Evolutionary conservation across 2,888 invertebrate genomes (phyloP).

Genomic region (Idaea straminata): DNA sequence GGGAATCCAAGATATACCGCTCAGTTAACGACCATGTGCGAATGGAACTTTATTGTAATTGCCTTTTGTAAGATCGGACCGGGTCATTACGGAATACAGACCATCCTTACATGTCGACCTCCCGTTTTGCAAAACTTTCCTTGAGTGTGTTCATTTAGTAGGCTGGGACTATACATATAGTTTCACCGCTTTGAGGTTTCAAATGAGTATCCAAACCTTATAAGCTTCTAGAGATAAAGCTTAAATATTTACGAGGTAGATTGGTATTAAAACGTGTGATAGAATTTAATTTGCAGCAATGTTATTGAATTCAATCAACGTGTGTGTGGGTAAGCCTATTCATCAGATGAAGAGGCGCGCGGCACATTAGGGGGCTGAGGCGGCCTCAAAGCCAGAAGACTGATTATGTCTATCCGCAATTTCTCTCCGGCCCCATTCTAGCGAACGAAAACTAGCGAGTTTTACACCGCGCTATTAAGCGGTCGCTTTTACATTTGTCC

Average conservation of each 20-base stretch:
- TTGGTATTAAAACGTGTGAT: constrained; percentile 22
- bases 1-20: constrained; percentile 75
- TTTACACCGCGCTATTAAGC: constrained; percentile 80
- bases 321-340: constrained; percentile 66
- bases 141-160: constrained; percentile 48
- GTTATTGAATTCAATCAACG: constrained; percentile 51
- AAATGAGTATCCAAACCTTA: constrained; percentile 31
- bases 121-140: constrained; percentile 68
- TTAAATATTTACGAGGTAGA: constrained; percentile 10
- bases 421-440: constrained; percentile 77
- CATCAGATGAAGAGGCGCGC: constrained; percentile 72
- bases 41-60: constrained; percentile 80
- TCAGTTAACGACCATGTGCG: constrained; percentile 79
- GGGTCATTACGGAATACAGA: constrained; percentile 75
- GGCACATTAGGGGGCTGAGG: constrained; percentile 73
- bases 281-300: constrained; percentile 38
- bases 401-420: constrained; percentile 80
- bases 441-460: constrained; percentile 80
- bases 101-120: constrained; percentile 65
- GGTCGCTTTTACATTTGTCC: constrained; percentile 80
- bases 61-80: constrained; percentile 78
- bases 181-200: constrained; percentile 38
- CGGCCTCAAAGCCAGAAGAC: constrained; percentile 80
- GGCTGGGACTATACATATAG: constrained; percentile 26
- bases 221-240: constrained; percentile 28